A percentile compares a stretch with the other conserved stretches of the same genome.
Conservation (phyloP, 2,888 invertebrate genomes). For the Chymomyza amoena region DNA sequence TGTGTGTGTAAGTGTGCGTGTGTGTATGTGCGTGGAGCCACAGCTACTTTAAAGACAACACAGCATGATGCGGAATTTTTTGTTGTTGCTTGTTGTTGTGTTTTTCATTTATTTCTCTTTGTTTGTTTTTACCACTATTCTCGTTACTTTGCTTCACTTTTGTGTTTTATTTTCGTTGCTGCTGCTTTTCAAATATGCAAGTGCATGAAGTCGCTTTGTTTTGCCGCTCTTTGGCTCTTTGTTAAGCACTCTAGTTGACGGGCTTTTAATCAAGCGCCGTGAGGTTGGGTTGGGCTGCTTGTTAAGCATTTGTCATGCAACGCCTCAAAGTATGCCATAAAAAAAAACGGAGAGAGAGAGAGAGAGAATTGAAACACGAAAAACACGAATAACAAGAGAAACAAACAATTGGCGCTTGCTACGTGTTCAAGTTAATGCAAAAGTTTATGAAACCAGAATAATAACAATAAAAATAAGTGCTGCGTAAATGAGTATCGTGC, state of each 20-base stretch:
- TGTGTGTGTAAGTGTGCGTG: no score
- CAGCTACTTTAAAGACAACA: neutral
- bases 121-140: neutral
- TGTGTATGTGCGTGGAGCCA: neutral
- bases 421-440: slow-evolving; percentile 1
- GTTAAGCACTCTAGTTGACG: slow-evolving; percentile 36
- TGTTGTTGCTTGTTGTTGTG: neutral
- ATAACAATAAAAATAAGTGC: slow-evolving; percentile 14
- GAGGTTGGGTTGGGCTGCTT: neutral
- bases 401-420: neutral
- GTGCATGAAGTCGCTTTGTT: neutral
- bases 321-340: neutral
- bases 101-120: neutral
- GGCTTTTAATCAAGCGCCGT: slow-evolving; percentile 43
- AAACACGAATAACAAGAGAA: neutral
- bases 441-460: neutral
- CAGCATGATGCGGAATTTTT: neutral
- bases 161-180: no score
- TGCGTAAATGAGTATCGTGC: neutral
- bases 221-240: neutral
- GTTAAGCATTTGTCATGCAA: slow-evolving; percentile 3
- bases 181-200: neutral
- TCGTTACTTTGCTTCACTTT: neutral
- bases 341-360: neutral
- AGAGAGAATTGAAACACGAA: no score